phyloP scores from a whole-genome alignment of 1,140 invertebrate genomes.

The Cataglyphis hispanica region DNA sequence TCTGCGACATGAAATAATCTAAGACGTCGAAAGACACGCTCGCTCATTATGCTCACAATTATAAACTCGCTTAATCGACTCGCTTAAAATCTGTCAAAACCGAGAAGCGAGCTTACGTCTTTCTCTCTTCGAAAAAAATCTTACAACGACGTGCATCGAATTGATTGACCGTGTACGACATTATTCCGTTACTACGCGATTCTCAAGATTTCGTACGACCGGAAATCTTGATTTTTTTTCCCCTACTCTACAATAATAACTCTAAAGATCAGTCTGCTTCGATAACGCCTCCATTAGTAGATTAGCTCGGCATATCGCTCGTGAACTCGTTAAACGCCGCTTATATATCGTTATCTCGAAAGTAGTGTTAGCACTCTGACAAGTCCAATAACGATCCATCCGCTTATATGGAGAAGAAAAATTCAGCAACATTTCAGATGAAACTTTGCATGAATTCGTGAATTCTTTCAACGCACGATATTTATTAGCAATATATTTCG shows the following conservation, averaged over 20 bases:
- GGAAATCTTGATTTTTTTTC: slow-evolving; percentile 34
- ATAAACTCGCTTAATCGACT: not conserved
- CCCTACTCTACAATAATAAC: slow-evolving; percentile 64
- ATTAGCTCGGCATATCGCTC: slow-evolving; percentile 43
- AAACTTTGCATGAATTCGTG: slow-evolving; percentile 11
- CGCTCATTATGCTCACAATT: not conserved
- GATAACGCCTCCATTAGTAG: slow-evolving; percentile 59
- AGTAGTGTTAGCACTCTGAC: slow-evolving; percentile 18
- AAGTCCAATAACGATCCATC: slow-evolving; percentile 10
- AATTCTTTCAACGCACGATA: not conserved
- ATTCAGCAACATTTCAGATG: slow-evolving; percentile 10
- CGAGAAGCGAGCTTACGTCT: not conserved
- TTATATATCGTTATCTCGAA: slow-evolving; percentile 28
- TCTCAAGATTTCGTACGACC: slow-evolving; percentile 44
- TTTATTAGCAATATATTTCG: slow-evolving; percentile 33
- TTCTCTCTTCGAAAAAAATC: slow-evolving; percentile 19
- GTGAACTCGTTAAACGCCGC: slow-evolving; percentile 44
- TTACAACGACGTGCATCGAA: slow-evolving; percentile 35
- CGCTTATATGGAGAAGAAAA: slow-evolving; percentile 15
- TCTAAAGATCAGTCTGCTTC: slow-evolving; percentile 72
- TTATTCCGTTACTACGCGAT: slow-evolving; percentile 26
- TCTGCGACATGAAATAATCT: slow-evolving; percentile 7
- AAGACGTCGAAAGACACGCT: slow-evolving; percentile 15
- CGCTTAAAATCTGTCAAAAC: not conserved
- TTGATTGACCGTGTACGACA: slow-evolving; percentile 26